Percentiles rank a stretch among this genome's conserved stretches.
Conservation (phyloP, 1,140 invertebrate genomes). For the Pseudomyrmex pallidus region DNA sequence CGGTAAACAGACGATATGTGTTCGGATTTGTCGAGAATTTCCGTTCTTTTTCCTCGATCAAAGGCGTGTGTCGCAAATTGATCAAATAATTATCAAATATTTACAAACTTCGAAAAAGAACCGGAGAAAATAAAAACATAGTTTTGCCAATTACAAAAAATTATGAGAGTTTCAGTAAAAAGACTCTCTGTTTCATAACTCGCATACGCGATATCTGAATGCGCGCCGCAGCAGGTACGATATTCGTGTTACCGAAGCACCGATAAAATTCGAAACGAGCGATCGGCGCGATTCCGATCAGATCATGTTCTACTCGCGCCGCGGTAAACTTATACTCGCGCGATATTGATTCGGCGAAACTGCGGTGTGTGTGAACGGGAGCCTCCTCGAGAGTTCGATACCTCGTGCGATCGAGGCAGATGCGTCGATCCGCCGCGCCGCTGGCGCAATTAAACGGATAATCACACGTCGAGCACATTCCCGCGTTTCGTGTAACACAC, state of each 20-base stretch:
- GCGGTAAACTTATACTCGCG: constrained; percentile 13
- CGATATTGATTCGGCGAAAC: constrained; percentile 27
- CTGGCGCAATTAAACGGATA: constrained; percentile 17
- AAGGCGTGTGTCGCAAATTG: too few relatives aligned
- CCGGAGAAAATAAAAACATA: too few relatives aligned
- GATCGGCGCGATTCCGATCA: not conserved
- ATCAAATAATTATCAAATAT: too few relatives aligned
- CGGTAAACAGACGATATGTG: too few relatives aligned
- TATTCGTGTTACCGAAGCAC: not conserved
- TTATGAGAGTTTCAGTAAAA: too few relatives aligned
- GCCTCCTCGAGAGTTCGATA: not conserved
- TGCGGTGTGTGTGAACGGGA: constrained; percentile 1
- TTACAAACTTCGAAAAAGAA: too few relatives aligned
- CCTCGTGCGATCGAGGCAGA: not conserved
- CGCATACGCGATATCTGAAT: too few relatives aligned
- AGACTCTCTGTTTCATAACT: too few relatives aligned
- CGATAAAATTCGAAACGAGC: constrained; percentile 17
- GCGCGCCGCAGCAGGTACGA: too few relatives aligned
- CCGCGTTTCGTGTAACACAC: not conserved
- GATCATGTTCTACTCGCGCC: constrained; percentile 1
- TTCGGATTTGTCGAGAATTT: too few relatives aligned
- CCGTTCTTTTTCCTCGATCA: too few relatives aligned
- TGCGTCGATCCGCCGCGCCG: not conserved
- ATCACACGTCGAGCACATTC: constrained; percentile 9
- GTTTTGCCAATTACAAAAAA: too few relatives aligned